phyloP scores from a whole-genome alignment of 2,797 vertebrate species.

The Halcyon chelicuti region DNA sequence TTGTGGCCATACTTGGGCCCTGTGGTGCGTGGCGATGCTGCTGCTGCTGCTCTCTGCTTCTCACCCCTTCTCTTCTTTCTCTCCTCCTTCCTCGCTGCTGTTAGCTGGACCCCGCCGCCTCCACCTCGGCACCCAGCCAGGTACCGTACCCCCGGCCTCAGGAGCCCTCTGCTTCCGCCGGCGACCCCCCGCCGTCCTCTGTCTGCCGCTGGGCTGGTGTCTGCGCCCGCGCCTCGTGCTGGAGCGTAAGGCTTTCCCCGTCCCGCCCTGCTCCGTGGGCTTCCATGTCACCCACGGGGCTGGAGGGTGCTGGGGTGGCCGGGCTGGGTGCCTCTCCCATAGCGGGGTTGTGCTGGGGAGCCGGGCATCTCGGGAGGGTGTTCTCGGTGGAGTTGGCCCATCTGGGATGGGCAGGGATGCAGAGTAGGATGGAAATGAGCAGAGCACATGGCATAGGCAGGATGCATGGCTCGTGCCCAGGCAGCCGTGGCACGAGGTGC shows the following conservation, averaged over 20 bases:
- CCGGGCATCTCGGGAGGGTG: accelerated
- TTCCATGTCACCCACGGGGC: background rate
- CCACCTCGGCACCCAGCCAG: conserved; percentile 80
- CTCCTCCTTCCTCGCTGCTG: conserved; percentile 74
- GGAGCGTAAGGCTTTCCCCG: conserved; percentile 86
- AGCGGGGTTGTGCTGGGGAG: background rate
- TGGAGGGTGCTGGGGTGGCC: background rate
- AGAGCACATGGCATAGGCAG: background rate
- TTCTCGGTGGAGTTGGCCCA: background rate
- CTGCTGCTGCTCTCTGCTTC: conserved; percentile 21
- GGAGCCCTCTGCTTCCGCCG: conserved; percentile 70
- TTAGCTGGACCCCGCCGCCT: conserved; percentile 86
- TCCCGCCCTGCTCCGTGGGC: conserved; percentile 43
- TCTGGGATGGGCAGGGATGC: background rate
- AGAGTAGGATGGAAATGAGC: background rate
- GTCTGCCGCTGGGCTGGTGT: conserved; percentile 83
- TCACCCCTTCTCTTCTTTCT: conserved; percentile 61
- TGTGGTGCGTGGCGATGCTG: background rate
- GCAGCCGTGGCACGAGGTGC: accelerated
- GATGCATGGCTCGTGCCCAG: accelerated
- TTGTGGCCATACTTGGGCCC: accelerated
- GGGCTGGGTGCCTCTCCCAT: background rate
- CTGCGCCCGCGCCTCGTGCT: conserved; percentile 87
- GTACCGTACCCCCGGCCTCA: conserved; percentile 82
- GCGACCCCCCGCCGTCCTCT: conserved; percentile 65